Base-by-base conservation (phyloP, 2,113 vertebrate species). In the Pogona vitticeps region DNA sequence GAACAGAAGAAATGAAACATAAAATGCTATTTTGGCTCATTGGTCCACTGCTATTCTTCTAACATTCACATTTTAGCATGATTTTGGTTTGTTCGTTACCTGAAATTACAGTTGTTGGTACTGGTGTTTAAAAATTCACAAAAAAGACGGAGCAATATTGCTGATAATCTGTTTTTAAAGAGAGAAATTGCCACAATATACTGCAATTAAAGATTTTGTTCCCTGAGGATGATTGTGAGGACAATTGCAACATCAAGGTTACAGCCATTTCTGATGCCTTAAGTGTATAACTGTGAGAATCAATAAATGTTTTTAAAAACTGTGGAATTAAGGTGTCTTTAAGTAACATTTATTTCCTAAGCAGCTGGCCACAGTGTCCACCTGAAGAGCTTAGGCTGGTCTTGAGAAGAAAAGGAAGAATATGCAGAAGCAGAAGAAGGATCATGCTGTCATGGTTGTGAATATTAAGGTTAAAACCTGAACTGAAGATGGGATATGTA, bases 131-230 rank as follows among this genome's bases (percentile, higher is more conserved):
- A 90, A 84, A 90, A 65, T 38, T 33, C 18, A 73, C 36, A 75
- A 8, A 90, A 93, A 91, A 63, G 18, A 6, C 61, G 88, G 12
- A 90, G 76, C 71, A 85, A 14, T 31, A 6, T n/a, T 88, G n/a
- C 40, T 89, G 76, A 89, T 52, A 56, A 33, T 89, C 92, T 59
- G 83, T 95, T 94, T 81, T 95, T 89, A 77, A 91, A 6, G 38
- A 81, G 91, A 80, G 87, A 58, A 88, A 92, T 95, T 95, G 90
- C 84, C 91, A 52, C 42, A 82, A 67, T 63, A 93, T 94, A 80
- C 86, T 93, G 92, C 91, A 92, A 94, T 91, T 95, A 92, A 91
- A 94, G 89, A 21, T 56, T 92, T 80, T 7, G 61, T 82, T 91
- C 85, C 59, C 75, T 56, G 38, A 83, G 76, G 31, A 86, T 31